These are phyloP conservation scores for Lichenostomus cassidix DNA, from an alignment of 2,113 vertebrate species.

Conservation along the genomic window DNA sequence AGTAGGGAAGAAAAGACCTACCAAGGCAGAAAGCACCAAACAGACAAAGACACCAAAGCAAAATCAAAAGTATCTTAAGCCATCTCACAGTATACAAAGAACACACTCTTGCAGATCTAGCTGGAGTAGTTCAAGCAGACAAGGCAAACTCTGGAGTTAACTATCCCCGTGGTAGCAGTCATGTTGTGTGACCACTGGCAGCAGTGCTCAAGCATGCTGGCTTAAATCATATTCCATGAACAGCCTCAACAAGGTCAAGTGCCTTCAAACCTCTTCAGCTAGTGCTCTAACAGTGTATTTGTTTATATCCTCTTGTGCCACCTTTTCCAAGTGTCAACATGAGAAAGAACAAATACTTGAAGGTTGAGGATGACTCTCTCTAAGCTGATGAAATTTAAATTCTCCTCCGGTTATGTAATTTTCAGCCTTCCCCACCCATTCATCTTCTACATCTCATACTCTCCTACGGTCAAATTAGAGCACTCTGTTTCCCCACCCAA, in stretches of 20 bases:
- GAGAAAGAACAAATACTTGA: not conserved
- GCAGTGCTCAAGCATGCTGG: not conserved
- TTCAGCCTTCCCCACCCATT: slow-evolving; percentile 1
- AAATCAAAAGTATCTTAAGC: not conserved
- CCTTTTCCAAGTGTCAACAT: not conserved
- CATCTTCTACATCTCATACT: not conserved
- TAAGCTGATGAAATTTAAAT: not conserved
- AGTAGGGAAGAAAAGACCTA: not conserved
- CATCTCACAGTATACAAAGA: not conserved
- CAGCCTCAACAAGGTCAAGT: not conserved
- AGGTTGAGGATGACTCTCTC: not conserved
- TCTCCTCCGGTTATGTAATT: not conserved
- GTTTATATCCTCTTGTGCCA: not conserved
- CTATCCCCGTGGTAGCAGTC: not conserved
- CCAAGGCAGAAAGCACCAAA: not conserved
- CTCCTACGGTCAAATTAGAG: not conserved
- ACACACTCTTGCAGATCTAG: not conserved
- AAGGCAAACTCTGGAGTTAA: not conserved
- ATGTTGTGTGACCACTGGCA: not conserved
- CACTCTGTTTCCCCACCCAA: not conserved
- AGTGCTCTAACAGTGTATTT: not conserved
- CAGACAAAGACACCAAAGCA: not conserved
- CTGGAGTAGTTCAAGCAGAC: not conserved
- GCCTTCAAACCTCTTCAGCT: not conserved
- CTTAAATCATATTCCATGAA: not conserved